Percentiles rank a stretch among this genome's conserved stretches.
Evolutionary conservation across 2,888 invertebrate species (phyloP).

Genomic region (Acleris literana): DNA sequence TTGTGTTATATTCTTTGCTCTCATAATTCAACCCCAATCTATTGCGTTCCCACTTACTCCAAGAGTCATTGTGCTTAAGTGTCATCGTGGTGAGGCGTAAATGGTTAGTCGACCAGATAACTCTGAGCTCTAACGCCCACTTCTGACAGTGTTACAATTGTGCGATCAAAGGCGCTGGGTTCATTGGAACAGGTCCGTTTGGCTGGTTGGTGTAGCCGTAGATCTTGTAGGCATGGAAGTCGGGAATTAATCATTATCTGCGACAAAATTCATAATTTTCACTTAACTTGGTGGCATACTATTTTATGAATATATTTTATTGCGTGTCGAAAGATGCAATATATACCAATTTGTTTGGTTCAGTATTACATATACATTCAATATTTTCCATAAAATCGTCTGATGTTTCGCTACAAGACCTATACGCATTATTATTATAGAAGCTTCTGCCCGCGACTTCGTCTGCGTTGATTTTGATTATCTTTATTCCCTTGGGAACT

Average conservation of each 20-base stretch:
- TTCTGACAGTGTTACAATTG: conserved; percentile 28
- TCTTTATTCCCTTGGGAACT: too few relatives aligned
- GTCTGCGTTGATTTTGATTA: too few relatives aligned
- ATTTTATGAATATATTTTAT: too few relatives aligned
- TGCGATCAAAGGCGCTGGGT: conserved; percentile 41
- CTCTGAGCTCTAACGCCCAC: conserved; percentile 31
- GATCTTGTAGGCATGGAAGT: conserved; percentile 1
- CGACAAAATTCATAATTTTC: background rate
- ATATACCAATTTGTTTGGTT: too few relatives aligned
- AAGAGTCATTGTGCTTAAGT: conserved; percentile 53
- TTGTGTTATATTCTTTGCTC: conserved; percentile 1
- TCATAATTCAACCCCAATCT: conserved; percentile 23
- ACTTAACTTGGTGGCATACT: background rate
- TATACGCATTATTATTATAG: too few relatives aligned
- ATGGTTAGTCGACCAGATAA: conserved; percentile 45
- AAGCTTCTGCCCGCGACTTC: too few relatives aligned
- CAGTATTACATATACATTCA: too few relatives aligned
- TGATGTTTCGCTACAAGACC: too few relatives aligned
- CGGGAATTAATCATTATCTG: background rate
- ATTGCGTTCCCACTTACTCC: conserved; percentile 27
- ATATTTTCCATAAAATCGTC: too few relatives aligned
- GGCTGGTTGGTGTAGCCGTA: conserved; percentile 41
- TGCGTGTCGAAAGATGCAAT: too few relatives aligned
- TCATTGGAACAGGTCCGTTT: conserved; percentile 40
- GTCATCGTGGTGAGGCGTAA: conserved; percentile 49